Conservation (phyloP, 1,140 invertebrate species). For the Muscidifurax raptorellus region DNA sequence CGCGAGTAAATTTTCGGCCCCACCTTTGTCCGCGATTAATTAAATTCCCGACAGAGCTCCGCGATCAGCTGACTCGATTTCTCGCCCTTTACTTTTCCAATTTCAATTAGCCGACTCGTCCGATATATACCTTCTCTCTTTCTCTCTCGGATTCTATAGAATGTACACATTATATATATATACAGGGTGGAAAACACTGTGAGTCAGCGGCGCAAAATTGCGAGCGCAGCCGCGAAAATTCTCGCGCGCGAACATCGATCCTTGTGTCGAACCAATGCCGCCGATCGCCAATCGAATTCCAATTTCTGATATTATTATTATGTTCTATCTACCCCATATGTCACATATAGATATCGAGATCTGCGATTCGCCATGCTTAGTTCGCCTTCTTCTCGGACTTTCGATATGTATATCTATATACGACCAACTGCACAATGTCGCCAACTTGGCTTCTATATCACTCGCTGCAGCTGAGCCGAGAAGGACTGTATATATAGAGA, state of each 20-base stretch:
- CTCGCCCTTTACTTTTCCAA: conserved; percentile 8
- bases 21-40: conserved; percentile 11
- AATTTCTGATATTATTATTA: neutral
- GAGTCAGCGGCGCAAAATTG: neutral
- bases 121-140: neutral
- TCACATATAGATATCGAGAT: neutral
- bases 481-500: too few species aligned
- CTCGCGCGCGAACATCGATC: neutral
- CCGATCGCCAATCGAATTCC: neutral
- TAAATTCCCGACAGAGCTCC: neutral
- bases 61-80: neutral
- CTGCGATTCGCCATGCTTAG: neutral
- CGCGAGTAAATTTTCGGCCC: conserved; percentile 8
- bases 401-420: neutral
- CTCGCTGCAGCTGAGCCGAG: too few species aligned
- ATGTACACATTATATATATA: too few species aligned
- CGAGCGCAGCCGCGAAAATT: neutral
- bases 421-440: neutral
- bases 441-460: neutral
- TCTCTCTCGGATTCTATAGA: neutral
- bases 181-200: neutral
- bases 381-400: neutral
- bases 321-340: too few species aligned
- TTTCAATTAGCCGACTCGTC: conserved; percentile 24
- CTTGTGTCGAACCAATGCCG: too few species aligned